Evolutionary conservation across 1,140 invertebrate genomes (phyloP).

Genomic region (Oreohelix idahoensis): DNA sequence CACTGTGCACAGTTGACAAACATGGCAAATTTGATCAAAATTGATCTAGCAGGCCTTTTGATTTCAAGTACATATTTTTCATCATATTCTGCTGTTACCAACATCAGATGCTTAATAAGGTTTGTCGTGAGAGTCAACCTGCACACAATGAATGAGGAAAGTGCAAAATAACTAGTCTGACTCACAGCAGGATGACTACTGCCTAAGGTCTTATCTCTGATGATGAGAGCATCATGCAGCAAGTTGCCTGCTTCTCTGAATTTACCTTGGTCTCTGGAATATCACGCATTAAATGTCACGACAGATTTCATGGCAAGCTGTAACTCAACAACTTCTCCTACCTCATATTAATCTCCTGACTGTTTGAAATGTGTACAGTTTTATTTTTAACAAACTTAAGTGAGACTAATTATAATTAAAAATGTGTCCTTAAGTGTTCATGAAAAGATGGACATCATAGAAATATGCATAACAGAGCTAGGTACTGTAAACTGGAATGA

Average conservation of each 20-base stretch:
- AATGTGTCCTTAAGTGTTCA: too few relatives aligned
- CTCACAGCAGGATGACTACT: conserved; percentile 97
- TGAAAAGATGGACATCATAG: too few relatives aligned
- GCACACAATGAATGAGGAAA: neutral
- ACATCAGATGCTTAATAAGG: neutral
- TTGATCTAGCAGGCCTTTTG: neutral
- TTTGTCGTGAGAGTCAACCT: neutral
- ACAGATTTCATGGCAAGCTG: too few relatives aligned
- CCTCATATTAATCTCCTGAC: too few relatives aligned
- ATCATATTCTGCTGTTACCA: neutral
- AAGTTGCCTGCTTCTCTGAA: conserved; percentile 99
- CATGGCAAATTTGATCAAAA: neutral
- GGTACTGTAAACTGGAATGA: too few relatives aligned
- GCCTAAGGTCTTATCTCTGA: conserved; percentile 97
- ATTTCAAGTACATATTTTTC: neutral
- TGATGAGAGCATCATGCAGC: conserved; percentile 96
- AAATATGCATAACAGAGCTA: too few relatives aligned
- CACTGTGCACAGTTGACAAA: neutral
- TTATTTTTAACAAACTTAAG: too few relatives aligned
- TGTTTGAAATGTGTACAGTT: too few relatives aligned
- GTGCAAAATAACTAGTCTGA: conserved; percentile 39
- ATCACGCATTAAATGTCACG: neutral
- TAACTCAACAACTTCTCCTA: too few relatives aligned
- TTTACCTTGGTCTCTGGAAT: conserved; percentile 89
- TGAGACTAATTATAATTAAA: too few relatives aligned